Evolutionary conservation across 2,797 vertebrate genomes (phyloP), one percentile per base, ranked within the genome.

Genomic region (Philypnodon macrostomus): DNA sequence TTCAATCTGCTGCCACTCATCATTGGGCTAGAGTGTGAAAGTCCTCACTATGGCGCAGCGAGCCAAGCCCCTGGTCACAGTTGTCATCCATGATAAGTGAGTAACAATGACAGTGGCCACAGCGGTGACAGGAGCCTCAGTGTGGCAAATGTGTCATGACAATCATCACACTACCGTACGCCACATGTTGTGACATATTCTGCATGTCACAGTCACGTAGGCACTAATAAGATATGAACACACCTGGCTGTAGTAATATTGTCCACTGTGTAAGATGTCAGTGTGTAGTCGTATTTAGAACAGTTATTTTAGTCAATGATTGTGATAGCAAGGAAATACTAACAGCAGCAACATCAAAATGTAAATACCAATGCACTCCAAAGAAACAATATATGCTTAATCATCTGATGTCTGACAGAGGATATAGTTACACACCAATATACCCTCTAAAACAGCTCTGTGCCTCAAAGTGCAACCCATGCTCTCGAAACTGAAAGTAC

Each of bases 101-200:
- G 46, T 42, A 59, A 58, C 59, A 47, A 7, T 67, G 83, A 79
- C 70, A 63, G 18, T 36, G 49, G 53, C 75, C 5, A 67, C 53
- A 53, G 72, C 66, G 40, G 31, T 55, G 73, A 75, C 81, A 72
- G 73, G 63, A 63, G 12, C 41, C 44, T 5, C 12, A 31, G 63
- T 9, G 31, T 77, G 81, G 83, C 69, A 64, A 77, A 87, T 76
- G 59, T 64, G 66, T 64, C 27, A 18, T 50, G 82, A 79, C 84
- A 86, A 39, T 53, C 41, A 18, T 39, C 61, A 48, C 9, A 50
- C 50, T 6, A 41, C 34, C 68, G 82, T 72, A 62, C 57, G 69
- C 72, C 63, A n/a, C 66, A 72, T 30, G 42, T 49, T 56, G 53
- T 47, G 82, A 78, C 78, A 84, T 83, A 60, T 72, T 69, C 63